Conservation (phyloP, 2,888 invertebrate genomes). For the Ptilodon capucinus region DNA sequence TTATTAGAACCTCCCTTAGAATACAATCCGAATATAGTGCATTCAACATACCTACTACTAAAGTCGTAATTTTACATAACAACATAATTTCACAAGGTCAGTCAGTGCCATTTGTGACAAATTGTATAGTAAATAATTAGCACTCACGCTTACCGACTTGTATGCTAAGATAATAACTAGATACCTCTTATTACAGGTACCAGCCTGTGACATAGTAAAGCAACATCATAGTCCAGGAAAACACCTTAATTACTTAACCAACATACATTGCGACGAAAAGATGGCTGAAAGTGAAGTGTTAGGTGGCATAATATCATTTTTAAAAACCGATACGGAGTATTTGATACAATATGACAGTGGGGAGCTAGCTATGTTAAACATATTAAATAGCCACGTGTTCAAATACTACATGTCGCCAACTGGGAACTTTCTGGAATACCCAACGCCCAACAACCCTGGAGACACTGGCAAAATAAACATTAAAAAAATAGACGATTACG, state of each 20-base stretch:
- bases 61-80: neutral
- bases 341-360: conserved; percentile 53
- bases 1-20: neutral
- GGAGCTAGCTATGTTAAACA: conserved; percentile 56
- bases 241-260: too few species aligned
- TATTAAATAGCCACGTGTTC: conserved; percentile 67
- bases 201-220: neutral
- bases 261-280: neutral
- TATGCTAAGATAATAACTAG: neutral
- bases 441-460: conserved; percentile 53
- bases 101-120: neutral
- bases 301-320: conserved; percentile 45
- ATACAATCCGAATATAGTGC: neutral
- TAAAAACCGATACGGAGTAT: conserved; percentile 53
- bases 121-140: neutral
- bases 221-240: neutral
- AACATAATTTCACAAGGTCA: neutral
- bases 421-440: conserved; percentile 62
- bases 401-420: conserved; percentile 67
- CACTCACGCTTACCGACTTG: neutral
- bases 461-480: conserved; percentile 62
- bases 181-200: neutral
- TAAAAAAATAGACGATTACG: conserved; percentile 58
- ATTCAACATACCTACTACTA: neutral
- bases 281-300: conserved; percentile 26